Conservation (phyloP, 1,140 invertebrate species). For the Trichomalopsis sarcophagae region DNA sequence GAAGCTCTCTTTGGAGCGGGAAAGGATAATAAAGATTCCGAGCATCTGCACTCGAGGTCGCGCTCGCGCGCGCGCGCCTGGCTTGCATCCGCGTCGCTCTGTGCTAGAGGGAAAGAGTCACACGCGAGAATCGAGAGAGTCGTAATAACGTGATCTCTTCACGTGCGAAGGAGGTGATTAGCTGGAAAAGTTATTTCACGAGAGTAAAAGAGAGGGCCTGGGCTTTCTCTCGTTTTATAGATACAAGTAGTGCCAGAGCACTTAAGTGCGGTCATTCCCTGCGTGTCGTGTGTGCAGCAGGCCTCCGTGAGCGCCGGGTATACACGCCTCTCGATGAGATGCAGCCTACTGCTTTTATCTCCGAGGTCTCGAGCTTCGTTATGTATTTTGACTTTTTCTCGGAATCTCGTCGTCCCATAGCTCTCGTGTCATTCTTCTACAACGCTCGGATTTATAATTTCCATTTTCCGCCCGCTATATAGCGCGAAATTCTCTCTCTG, state of each 20-base stretch:
- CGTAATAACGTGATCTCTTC: slow-evolving; percentile 31
- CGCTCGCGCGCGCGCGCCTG: slow-evolving; percentile 9
- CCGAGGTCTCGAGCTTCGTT: background rate
- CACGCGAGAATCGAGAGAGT: too few relatives aligned
- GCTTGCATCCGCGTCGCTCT: background rate
- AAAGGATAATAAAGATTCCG: slow-evolving; percentile 6
- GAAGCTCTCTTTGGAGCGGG: background rate
- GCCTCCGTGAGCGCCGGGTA: background rate
- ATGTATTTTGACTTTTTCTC: background rate
- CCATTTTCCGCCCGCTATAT: too few relatives aligned
- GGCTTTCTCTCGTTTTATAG: background rate
- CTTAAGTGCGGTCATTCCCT: slow-evolving; percentile 21
- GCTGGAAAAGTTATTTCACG: slow-evolving; percentile 58
- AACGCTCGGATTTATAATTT: too few relatives aligned
- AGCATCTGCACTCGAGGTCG: slow-evolving; percentile 31
- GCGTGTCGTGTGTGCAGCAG: background rate
- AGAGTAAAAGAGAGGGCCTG: background rate
- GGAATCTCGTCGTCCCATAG: background rate
- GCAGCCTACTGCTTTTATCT: background rate
- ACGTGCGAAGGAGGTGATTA: slow-evolving; percentile 56
- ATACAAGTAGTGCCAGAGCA: too few relatives aligned
- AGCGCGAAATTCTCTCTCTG: too few relatives aligned
- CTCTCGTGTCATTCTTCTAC: too few relatives aligned
- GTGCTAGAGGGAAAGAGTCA: too few relatives aligned
- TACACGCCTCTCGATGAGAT: background rate